Evolutionary conservation across 23 tunicate genomes (phyloP).

Genomic region (Halocynthia aurantium): DNA sequence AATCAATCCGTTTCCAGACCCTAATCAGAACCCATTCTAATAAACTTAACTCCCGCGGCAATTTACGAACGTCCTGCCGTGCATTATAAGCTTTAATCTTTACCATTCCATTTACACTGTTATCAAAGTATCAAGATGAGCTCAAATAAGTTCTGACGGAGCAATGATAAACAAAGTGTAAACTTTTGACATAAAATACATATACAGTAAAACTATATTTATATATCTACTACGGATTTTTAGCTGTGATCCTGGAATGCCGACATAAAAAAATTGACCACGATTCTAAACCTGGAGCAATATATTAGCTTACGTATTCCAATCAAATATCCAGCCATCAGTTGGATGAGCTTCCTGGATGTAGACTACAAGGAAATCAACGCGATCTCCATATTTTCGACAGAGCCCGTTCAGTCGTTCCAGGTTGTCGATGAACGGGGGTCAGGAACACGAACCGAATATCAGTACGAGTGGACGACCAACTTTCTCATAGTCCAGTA

Average conservation of each 20-base stretch:
- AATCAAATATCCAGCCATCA: not conserved
- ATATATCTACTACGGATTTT: no score
- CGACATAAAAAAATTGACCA: not conserved
- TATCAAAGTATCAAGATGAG: no score
- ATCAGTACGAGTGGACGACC: constrained; percentile 28
- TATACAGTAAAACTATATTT: no score
- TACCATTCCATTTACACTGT: no score
- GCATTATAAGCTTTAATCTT: no score
- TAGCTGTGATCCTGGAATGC: not conserved
- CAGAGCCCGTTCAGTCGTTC: not conserved
- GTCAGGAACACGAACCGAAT: constrained; percentile 53
- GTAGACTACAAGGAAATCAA: constrained; percentile 1
- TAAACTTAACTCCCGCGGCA: no score
- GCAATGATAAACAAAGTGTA: no score
- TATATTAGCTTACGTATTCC: not conserved
- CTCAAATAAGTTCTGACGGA: no score
- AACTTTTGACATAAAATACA: no score
- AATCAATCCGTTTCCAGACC: no score
- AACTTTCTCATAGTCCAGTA: constrained; percentile 12
- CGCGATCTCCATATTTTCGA: not conserved
- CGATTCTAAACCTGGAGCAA: not conserved
- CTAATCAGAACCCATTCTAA: no score
- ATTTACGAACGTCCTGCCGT: no score
- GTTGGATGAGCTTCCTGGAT: constrained; percentile 10
- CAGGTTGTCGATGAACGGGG: constrained; percentile 32